Evolutionary conservation across 2,113 vertebrate species (phyloP).

Genomic region (Protobothrops mucrosquamatus): DNA sequence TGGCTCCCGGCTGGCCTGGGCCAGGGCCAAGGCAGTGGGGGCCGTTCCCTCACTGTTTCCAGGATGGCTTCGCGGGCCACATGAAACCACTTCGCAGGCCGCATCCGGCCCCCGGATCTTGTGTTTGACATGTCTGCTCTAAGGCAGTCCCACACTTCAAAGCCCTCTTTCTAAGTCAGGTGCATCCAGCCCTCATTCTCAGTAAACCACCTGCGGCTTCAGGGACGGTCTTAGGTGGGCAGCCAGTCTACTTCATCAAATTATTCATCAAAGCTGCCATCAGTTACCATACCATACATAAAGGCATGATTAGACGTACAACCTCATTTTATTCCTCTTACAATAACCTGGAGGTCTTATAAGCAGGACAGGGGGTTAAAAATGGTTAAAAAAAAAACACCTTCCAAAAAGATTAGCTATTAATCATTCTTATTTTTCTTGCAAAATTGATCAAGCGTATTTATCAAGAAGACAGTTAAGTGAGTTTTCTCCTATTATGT

Average conservation of each 20-base stretch:
- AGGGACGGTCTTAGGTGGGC: not conserved
- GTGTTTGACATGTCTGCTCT: not conserved
- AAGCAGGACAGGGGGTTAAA: not conserved
- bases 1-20: too few relatives aligned
- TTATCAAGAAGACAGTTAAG: not conserved
- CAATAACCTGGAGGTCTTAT: not conserved
- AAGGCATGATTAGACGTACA: not conserved
- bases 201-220: not conserved
- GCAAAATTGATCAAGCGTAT: not conserved
- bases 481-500: not conserved
- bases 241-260: not conserved
- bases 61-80: too few relatives aligned
- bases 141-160: not conserved
- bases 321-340: not conserved
- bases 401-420: not conserved
- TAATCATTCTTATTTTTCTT: not conserved
- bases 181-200: not conserved
- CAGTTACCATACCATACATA: not conserved
- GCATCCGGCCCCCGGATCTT: too few relatives aligned
- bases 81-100: too few relatives aligned
- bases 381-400: not conserved
- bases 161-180: not conserved
- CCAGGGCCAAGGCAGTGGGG: too few relatives aligned
- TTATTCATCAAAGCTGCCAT: too few relatives aligned
- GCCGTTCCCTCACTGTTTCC: too few relatives aligned